Percentiles rank a stretch among this genome's conserved stretches.
Evolutionary conservation across 2,113 vertebrate species (phyloP).

Genomic region (Sander vitreus): DNA sequence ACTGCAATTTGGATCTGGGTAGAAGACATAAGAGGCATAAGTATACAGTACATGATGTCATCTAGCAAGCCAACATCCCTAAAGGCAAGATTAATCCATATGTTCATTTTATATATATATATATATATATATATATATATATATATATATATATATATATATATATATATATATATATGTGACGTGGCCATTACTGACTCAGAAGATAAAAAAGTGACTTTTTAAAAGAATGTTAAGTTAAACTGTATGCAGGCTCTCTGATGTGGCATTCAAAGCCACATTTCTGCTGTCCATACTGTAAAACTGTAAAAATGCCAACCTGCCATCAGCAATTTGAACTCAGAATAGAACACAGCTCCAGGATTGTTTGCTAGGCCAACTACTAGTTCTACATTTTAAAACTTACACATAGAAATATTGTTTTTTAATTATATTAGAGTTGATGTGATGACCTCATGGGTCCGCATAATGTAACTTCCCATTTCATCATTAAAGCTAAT

Average conservation of each 20-base stretch:
- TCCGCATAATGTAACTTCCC: neutral
- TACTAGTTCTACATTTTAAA: neutral
- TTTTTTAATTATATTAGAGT: neutral
- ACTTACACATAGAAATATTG: neutral
- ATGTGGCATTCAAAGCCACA: neutral
- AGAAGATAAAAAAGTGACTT: neutral
- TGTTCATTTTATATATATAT: neutral
- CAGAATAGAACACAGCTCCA: neutral
- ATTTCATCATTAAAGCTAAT: neutral
- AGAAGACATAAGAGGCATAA: constrained; percentile 43
- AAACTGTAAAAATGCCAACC: neutral
- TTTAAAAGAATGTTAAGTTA: too few species aligned
- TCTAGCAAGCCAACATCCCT: constrained; percentile 23
- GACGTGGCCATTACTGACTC: neutral
- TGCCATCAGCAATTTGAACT: neutral
- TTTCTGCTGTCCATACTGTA: neutral
- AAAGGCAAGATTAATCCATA: constrained; percentile 42
- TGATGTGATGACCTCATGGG: neutral
- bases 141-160: too few species aligned
- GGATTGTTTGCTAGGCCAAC: neutral
- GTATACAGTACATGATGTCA: constrained; percentile 50
- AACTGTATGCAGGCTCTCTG: neutral
- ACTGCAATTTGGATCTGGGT: constrained; percentile 61
- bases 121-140: too few species aligned
- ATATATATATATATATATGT: too few species aligned